Conservation (phyloP, 37 sponge, comb jelly and placozoan genomes). For the Geodia barretti region DNA sequence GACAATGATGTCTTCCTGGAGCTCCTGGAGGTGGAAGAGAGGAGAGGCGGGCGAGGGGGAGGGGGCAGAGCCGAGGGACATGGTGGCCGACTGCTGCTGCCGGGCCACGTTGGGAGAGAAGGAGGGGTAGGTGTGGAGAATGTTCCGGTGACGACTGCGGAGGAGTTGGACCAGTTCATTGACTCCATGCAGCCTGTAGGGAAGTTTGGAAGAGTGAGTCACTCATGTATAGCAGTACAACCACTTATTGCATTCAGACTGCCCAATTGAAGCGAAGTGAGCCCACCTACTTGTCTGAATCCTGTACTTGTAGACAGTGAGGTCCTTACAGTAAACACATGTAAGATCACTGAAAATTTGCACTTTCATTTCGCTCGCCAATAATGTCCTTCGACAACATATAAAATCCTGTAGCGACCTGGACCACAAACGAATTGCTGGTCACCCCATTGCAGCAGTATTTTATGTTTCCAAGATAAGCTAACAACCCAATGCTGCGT, state of each 20-base stretch:
- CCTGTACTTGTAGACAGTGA: too few relatives aligned
- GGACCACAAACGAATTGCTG: too few relatives aligned
- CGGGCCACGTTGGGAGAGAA: background rate
- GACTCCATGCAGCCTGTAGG: background rate
- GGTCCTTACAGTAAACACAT: slow-evolving; percentile 2
- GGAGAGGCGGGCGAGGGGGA: slow-evolving; percentile 33
- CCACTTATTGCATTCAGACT: too few relatives aligned
- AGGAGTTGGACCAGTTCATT: slow-evolving; percentile 39
- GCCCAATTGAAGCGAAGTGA: too few relatives aligned
- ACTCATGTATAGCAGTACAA: background rate
- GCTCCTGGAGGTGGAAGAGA: slow-evolving; percentile 36
- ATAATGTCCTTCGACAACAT: background rate
- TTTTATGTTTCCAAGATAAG: too few relatives aligned
- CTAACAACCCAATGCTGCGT: too few relatives aligned
- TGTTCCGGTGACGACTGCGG: slow-evolving; percentile 12
- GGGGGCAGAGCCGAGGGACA: slow-evolving; percentile 21
- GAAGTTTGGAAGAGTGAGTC: background rate
- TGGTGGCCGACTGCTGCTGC: background rate
- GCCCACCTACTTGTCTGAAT: too few relatives aligned
- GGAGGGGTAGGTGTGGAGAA: background rate
- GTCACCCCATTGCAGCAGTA: too few relatives aligned
- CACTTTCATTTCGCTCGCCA: background rate
- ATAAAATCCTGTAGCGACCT: too few relatives aligned
- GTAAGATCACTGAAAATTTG: background rate
- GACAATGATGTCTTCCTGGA: slow-evolving; percentile 62